Conservation (phyloP, 1,140 invertebrate species). For the Drosophila oshimai region DNA sequence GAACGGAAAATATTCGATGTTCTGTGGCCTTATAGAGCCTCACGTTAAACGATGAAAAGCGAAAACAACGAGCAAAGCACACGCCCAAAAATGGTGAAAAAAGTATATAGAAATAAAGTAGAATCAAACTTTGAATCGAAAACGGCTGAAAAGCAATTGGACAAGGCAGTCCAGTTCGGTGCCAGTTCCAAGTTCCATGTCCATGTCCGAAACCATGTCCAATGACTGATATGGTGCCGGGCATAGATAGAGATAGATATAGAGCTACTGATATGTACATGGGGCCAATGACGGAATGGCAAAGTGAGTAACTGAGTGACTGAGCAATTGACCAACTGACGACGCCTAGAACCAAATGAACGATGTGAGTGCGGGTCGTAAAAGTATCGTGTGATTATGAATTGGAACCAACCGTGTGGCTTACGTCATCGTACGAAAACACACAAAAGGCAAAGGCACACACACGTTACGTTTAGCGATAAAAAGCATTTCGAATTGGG, state of each 20-base stretch:
- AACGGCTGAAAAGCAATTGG: slow-evolving; percentile 61
- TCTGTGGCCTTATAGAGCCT: slow-evolving; percentile 30
- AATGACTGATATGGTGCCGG: slow-evolving; percentile 58
- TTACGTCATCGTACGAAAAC: slow-evolving; percentile 68
- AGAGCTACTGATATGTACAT: slow-evolving; percentile 12
- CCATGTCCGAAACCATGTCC: slow-evolving; percentile 44
- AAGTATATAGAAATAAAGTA: slow-evolving; percentile 32
- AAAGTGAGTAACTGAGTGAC: slow-evolving; percentile 6
- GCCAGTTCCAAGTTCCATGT: slow-evolving; percentile 28
- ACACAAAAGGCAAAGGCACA: too few relatives aligned
- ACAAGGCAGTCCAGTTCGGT: slow-evolving; percentile 65
- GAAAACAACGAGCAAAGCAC: slow-evolving; percentile 50
- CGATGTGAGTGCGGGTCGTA: slow-evolving; percentile 17
- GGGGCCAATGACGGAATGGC: slow-evolving; percentile 4
- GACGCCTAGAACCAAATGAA: slow-evolving; percentile 44
- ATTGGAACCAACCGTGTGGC: slow-evolving; percentile 63
- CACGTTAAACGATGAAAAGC: slow-evolving; percentile 52
- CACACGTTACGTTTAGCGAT: slow-evolving; percentile 51
- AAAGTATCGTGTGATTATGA: slow-evolving; percentile 74
- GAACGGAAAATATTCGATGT: slow-evolving; percentile 68
- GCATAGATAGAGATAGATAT: slow-evolving; percentile 36
- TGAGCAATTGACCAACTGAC: slow-evolving; percentile 25
- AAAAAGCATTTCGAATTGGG: slow-evolving; percentile 72
- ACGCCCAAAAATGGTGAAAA: slow-evolving; percentile 77
- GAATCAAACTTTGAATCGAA: slow-evolving; percentile 60